Evolutionary conservation across 2,797 vertebrate genomes (phyloP).

Genomic region (Pseudocheirus occidentalis): DNA sequence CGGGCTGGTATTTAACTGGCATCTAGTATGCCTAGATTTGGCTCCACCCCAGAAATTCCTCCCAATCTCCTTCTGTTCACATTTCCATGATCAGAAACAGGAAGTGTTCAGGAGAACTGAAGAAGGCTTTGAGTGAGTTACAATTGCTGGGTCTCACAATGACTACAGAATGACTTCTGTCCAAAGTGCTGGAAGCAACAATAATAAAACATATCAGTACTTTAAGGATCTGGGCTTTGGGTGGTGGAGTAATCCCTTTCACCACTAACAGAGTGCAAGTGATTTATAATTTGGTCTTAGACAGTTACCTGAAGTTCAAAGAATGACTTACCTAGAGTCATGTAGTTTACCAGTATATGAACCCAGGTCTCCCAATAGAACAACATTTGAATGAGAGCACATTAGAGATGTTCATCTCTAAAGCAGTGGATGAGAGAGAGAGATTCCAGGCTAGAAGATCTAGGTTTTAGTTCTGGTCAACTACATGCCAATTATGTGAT

Average conservation of each 20-base stretch:
- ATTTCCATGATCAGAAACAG: constrained; percentile 6
- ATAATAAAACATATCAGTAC: background rate
- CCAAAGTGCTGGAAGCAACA: constrained; percentile 21
- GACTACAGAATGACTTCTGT: background rate
- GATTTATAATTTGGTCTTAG: background rate
- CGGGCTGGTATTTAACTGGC: background rate
- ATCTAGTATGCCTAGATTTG: background rate
- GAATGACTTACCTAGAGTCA: background rate
- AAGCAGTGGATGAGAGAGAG: background rate
- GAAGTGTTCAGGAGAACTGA: background rate
- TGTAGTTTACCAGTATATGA: background rate
- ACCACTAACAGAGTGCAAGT: background rate
- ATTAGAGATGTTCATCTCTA: background rate
- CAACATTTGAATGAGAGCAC: background rate
- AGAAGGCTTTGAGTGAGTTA: background rate
- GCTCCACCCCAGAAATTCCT: background rate
- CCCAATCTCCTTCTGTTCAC: constrained; percentile 33
- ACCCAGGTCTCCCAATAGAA: background rate
- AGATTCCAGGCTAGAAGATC: background rate
- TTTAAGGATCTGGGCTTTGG: background rate
- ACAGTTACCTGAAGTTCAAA: background rate
- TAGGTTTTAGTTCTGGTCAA: background rate
- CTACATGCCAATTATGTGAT: background rate
- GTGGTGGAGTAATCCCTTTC: background rate
- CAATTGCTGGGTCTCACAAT: background rate